Conservation (phyloP, 2,797 vertebrate species). For the Adelosebastes latens region DNA sequence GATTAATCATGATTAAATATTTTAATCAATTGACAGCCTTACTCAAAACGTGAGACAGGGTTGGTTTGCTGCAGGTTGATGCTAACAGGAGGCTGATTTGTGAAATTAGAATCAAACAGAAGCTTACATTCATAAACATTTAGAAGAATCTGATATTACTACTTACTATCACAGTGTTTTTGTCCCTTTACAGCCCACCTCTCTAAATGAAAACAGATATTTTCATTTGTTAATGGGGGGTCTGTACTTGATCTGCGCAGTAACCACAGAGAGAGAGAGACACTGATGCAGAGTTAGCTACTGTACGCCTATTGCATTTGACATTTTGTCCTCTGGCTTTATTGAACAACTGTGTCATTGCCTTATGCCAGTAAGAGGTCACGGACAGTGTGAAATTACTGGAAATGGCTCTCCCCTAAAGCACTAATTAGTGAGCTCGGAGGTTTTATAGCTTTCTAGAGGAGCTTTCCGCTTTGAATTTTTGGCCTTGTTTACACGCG, state of each 20-base stretch:
- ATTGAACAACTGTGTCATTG: slow-evolving; percentile 73
- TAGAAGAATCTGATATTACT: neutral
- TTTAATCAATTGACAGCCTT: too few species aligned
- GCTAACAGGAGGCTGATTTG: neutral
- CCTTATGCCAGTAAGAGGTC: slow-evolving; percentile 77
- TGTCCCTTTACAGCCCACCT: neutral
- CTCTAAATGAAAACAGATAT: neutral
- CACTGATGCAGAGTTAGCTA: slow-evolving; percentile 18
- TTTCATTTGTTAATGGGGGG: slow-evolving; percentile 11
- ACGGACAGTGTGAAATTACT: slow-evolving; percentile 76
- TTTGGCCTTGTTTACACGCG: slow-evolving; percentile 62
- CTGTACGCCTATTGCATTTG: slow-evolving; percentile 51
- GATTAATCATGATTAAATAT: too few species aligned
- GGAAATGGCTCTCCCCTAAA: slow-evolving; percentile 75
- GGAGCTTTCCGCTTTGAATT: slow-evolving; percentile 55
- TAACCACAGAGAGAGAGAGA: slow-evolving; percentile 12
- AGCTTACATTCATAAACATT: neutral
- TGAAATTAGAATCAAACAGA: slow-evolving; percentile 1
- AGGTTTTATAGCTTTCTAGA: slow-evolving; percentile 74
- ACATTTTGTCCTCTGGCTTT: slow-evolving; percentile 75
- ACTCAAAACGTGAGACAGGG: too few species aligned
- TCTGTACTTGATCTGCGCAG: slow-evolving; percentile 13
- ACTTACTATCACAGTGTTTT: neutral
- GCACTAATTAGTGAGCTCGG: slow-evolving; percentile 77
- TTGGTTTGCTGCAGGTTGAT: neutral